Evolutionary conservation across 2,888 invertebrate species (phyloP), one percentile per base, ranked within the genome.

Genomic region (Xylota segnis): DNA sequence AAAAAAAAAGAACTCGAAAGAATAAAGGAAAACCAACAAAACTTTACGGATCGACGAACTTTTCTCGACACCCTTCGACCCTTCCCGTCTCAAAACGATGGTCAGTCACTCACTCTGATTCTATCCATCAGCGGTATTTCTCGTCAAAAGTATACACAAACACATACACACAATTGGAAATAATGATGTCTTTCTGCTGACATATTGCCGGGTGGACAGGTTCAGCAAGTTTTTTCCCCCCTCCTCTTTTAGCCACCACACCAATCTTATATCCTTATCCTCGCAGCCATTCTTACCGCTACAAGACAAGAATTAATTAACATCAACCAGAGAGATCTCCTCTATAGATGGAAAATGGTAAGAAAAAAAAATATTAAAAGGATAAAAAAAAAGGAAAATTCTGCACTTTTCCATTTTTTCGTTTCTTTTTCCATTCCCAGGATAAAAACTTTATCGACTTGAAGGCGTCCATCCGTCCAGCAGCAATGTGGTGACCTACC

Each of bases 271-370:
- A 59, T n/a, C 32, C 43, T n/a, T 18, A 23, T 54, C 71, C 71
- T 40, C 37, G 32, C 61, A 81, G 58, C 37, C 66, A 81, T 81
- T 81, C 63, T 86, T 82, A 82, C 81, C 82, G 68, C 90, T 91
- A 90, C 89, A 91, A 91, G 88, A 91, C 90, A 90, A 89, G 91
- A 92, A 91, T 91, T 91, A 91, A 91, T 91, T 91, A 91, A 91
- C 90, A 90, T 89, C 88, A 81, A 84, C 58, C 71, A 65, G 50
- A 47, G 70, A 52, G 54, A n/a, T n/a, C 58, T 27, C 29, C n/a
- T 47, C 27, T 29, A 34, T n/a, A 29, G 61, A 52, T 10, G 12
- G 16, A 29, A 40, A 52, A 34, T 23, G 56, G 5, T 72, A 66
- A 43, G 61, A 47, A 34, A 45, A 32, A 74, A 81, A 59, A 71